Conservation (phyloP, 1,140 invertebrate genomes). For the Lucilia sericata region DNA sequence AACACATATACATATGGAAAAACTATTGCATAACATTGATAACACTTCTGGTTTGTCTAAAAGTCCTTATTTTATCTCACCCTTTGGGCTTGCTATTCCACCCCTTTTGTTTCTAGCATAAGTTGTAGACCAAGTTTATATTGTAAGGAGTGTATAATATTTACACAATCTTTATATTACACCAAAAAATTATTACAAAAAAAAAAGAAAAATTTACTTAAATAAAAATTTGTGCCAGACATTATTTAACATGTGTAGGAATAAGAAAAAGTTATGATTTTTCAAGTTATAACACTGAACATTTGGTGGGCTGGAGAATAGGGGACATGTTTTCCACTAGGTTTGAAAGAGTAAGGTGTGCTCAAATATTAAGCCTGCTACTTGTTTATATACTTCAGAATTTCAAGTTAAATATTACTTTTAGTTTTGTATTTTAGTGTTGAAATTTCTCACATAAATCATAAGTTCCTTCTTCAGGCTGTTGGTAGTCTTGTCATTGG, state of each 20-base stretch:
- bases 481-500: too few species aligned
- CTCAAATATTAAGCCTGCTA: not conserved
- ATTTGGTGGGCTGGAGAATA: too few species aligned
- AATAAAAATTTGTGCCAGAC: conserved; percentile 29
- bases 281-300: not conserved
- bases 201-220: not conserved
- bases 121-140: not conserved
- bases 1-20: not conserved
- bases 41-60: conserved; percentile 23
- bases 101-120: not conserved
- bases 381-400: not conserved
- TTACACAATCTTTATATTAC: not conserved
- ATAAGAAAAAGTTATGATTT: conserved; percentile 4
- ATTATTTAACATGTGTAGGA: conserved; percentile 19
- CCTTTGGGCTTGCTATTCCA: not conserved
- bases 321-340: not conserved
- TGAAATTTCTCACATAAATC: conserved; percentile 27
- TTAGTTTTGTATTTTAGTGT: conserved; percentile 12
- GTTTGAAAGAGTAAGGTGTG: not conserved
- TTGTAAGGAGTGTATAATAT: not conserved
- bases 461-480: not conserved
- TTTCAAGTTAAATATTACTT: conserved; percentile 19
- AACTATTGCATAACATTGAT: conserved; percentile 41
- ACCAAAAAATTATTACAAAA: too few species aligned
- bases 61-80: not conserved